phyloP scores from a whole-genome alignment of 2,113 vertebrate genomes.

The Callocephalon fimbriatum region DNA sequence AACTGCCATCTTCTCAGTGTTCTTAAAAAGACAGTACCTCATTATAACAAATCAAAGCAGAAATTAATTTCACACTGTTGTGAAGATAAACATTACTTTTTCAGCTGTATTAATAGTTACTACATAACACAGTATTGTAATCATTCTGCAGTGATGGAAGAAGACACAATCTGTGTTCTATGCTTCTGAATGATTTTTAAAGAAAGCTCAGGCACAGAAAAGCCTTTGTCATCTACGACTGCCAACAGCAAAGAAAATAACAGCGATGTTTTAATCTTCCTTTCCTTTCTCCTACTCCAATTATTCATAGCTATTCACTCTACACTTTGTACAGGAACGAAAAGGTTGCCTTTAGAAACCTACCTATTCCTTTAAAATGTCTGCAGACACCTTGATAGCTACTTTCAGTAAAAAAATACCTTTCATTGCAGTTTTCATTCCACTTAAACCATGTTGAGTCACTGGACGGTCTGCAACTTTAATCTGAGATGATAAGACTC shows the following conservation, averaged over 20 bases:
- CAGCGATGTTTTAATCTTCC: not conserved
- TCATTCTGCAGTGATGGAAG: not conserved
- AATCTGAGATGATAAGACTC: conserved; percentile 90
- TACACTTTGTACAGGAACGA: not conserved
- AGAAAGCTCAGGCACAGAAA: not conserved
- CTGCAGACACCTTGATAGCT: not conserved
- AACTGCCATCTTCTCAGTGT: not conserved
- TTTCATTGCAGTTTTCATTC: conserved; percentile 95
- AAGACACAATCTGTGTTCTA: not conserved
- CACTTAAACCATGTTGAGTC: conserved; percentile 96
- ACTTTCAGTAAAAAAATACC: conserved; percentile 73
- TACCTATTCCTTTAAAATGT: not conserved
- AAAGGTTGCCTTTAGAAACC: not conserved
- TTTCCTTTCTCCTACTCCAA: not conserved
- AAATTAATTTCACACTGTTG: not conserved
- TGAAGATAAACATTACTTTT: not conserved
- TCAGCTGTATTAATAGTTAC: not conserved
- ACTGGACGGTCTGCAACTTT: conserved; percentile 95
- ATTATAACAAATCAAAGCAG: not conserved
- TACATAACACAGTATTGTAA: not conserved
- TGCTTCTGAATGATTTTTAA: not conserved
- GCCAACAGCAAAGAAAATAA: not conserved
- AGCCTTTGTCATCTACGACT: not conserved
- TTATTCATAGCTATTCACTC: not conserved
- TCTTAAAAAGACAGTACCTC: not conserved